Evolutionary conservation across 1,140 invertebrate species (phyloP).

Genomic region (Nephotettix cincticeps): DNA sequence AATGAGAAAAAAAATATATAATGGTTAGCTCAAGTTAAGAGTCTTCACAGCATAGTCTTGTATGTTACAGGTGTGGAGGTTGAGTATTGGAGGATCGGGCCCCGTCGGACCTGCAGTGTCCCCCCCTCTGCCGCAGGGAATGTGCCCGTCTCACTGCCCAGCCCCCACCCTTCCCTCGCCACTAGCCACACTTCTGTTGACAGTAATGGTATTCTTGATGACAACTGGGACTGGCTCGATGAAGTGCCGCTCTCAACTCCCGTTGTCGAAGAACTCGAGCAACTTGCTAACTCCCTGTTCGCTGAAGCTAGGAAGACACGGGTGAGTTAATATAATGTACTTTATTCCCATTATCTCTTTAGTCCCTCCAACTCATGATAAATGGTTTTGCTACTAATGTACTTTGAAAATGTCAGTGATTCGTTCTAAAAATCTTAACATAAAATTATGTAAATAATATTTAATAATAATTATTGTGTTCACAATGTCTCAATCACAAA

Average conservation of each 20-base stretch:
- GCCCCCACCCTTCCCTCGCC: constrained; percentile 41
- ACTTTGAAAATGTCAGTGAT: too few species aligned
- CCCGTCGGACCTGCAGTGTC: constrained; percentile 73
- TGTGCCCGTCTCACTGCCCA: constrained; percentile 59
- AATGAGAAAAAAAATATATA: too few species aligned
- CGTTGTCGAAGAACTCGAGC: constrained; percentile 67
- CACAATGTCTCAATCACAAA: too few species aligned
- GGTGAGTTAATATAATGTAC: constrained; percentile 52
- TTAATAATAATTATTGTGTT: too few species aligned
- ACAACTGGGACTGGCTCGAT: constrained; percentile 35
- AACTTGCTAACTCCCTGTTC: constrained; percentile 75
- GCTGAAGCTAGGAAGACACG: constrained; percentile 72
- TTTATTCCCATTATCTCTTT: too few species aligned
- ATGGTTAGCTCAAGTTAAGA: too few species aligned
- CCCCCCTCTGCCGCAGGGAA: constrained; percentile 79
- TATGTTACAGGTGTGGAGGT: not conserved
- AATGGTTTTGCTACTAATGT: too few species aligned
- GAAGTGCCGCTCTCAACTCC: constrained; percentile 65
- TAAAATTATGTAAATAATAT: too few species aligned
- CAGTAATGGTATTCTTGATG: constrained; percentile 1
- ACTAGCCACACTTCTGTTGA: not conserved
- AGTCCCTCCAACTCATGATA: too few species aligned
- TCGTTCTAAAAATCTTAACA: too few species aligned
- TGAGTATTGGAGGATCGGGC: constrained; percentile 21
- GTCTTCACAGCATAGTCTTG: too few species aligned